Evolutionary conservation across 1,140 invertebrate species (phyloP), one percentile per base, ranked within the genome.

Genomic region (Trypoxylus dichotomus): DNA sequence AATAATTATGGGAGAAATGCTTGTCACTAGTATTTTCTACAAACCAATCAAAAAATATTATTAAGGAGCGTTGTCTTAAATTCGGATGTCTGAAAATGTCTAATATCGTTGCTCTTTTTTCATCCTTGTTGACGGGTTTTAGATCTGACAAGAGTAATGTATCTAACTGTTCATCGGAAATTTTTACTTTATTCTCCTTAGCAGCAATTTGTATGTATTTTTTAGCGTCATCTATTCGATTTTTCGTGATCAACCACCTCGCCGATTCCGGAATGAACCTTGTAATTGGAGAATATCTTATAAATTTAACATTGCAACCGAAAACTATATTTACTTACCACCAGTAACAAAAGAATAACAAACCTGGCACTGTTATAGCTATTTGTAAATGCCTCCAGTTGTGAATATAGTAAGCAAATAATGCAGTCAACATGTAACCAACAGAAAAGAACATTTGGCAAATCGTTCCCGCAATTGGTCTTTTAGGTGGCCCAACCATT

Each of bases 181-280:
- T 86, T 0, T 88, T 85, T 7, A 92, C 89, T 76, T 90, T 90
- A 83, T 94, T 94, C 83, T 91, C 91, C 68, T 88, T 90, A 0
- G 93, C 93, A 0, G 92, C 93, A 76, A 88, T 90, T 80, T 92
- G 89, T 1, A 96, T 87, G 3, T 93, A 87, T 74, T 87, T 87
- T 32, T 92, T 91, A 0, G 94, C 94, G 86, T 94, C 91, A 15
- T 92, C 89, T 15, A 89, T 86, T 32, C 91, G 89, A n/a, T 92
- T 92, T 85, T 95, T 93, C 2, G 92, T 91, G 25, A 96, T 84
- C 15, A 96, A 84, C 94, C 94, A 96, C 79, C 94, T 89, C 1
- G 92, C 91, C 3, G 94, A 95, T 85, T 96, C 95, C 2, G 94
- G 94, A 83, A 95, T 92, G 79, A 95, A 92, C 90, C 91, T 92